Evolutionary conservation across 2,888 invertebrate genomes (phyloP).

Genomic region (Plutella xylostella): DNA sequence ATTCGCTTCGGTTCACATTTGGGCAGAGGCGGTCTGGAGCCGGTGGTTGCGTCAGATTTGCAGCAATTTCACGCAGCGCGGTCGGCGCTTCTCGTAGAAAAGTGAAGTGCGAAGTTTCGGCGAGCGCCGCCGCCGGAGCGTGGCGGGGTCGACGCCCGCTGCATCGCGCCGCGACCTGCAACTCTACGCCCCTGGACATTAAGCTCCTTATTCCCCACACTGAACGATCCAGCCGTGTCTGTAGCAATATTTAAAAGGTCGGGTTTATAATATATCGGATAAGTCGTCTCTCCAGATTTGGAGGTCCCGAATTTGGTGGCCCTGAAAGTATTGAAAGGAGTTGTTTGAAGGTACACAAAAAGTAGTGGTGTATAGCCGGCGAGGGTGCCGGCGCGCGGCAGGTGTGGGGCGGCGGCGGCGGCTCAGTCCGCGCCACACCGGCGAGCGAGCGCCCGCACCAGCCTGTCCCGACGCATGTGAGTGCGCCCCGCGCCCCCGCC

Average conservation of each 20-base stretch:
- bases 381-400: slow-evolving; percentile 41
- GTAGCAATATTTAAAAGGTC: too few species aligned
- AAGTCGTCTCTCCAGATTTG: too few species aligned
- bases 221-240: too few species aligned
- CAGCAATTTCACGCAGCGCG: slow-evolving; percentile 62
- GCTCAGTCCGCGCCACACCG: slow-evolving; percentile 67
- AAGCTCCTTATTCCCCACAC: too few species aligned
- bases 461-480: slow-evolving; percentile 15
- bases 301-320: too few species aligned
- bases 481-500: slow-evolving; percentile 8
- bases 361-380: too few species aligned
- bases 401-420: slow-evolving; percentile 42
- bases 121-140: slow-evolving; percentile 45
- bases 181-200: not conserved
- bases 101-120: slow-evolving; percentile 68
- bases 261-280: too few species aligned
- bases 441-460: slow-evolving; percentile 55
- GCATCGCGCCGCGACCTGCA: not conserved
- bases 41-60: slow-evolving; percentile 45
- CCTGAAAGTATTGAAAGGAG: too few species aligned
- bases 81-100: slow-evolving; percentile 51
- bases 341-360: too few species aligned
- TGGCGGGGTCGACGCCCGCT: slow-evolving; percentile 25
- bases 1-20: slow-evolving; percentile 12
- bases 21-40: slow-evolving; percentile 6